Evolutionary conservation across 92 coral and sea anemone genomes (phyloP), one percentile per base, ranked within the genome.

Genomic region (Zoanthus sociatus): DNA sequence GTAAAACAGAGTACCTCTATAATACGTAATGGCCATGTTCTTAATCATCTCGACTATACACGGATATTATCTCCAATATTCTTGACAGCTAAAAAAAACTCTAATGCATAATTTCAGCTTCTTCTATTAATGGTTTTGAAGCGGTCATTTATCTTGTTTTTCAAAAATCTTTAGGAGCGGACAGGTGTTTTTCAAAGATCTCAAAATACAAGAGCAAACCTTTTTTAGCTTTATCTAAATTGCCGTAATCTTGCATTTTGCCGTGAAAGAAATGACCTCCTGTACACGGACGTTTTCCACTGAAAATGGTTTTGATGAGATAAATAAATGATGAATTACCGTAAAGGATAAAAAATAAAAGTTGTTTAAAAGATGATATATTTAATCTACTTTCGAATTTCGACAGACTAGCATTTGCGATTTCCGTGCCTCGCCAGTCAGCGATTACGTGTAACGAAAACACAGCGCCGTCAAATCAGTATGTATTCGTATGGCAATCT

Each of bases 11-110:
- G 46, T 81, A 63, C 45, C 45, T 63, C 75, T 11, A 64, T 81
- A 50, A 32, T 44, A 66, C 60, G 63, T 81, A 81, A 81, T 26
- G 75, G 51, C 85, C 32, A 47, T 31, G 60, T 10, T 50, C 60
- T 81, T 81, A 81, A 81, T 81, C 85, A 64, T 81, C 33, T 33
- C 75, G 45, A 66, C 31, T 26, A 54, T 77, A 5, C 61, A n/a
- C 42, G 46, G 51, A 81, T 44, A 69, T 30, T 69, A 81, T 81
- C 63, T 45, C 73, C 73, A 69, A 69, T 69, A 10, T 30, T 46
- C 73, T 64, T 71, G 44, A 66, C 85, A 66, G 73, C 30, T 81
- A 42, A 81, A 66, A 37, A 81, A 81, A 44, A 7, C 46, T 21
- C 3, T 66, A 31, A 81, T 44, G 53, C 18, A 77, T 11, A 47